Evolutionary conservation across 2,113 vertebrate genomes (phyloP).

Genomic region (Nothocercus nigrocapillus): DNA sequence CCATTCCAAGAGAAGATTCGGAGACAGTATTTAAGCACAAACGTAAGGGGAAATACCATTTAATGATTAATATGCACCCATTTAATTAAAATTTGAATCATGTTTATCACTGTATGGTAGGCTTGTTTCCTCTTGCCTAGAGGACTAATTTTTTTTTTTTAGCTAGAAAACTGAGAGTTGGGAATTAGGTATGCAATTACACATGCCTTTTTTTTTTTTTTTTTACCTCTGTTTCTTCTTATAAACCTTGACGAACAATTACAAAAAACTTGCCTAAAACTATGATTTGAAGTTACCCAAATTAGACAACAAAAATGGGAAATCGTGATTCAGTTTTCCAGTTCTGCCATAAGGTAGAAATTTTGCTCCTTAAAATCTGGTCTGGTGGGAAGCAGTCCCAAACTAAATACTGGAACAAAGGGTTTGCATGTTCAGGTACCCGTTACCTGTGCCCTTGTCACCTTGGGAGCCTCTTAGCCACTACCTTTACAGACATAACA

Average conservation of each 20-base stretch:
- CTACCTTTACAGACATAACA: background rate
- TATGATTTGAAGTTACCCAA: background rate
- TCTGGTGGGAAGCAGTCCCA: background rate
- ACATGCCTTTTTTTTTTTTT: background rate
- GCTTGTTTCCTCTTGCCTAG: background rate
- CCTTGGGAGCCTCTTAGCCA: background rate
- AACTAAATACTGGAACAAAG: background rate
- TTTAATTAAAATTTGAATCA: background rate
- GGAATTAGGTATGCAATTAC: background rate
- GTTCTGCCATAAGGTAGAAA: background rate
- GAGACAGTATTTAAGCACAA: conserved; percentile 96
- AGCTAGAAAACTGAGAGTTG: background rate
- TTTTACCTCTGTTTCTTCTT: background rate
- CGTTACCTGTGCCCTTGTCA: background rate
- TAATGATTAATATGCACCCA: too few species aligned
- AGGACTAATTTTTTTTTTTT: background rate
- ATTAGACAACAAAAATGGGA: background rate
- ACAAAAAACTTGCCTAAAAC: background rate
- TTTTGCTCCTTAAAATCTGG: background rate
- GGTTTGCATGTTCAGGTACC: background rate
- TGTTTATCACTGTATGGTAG: background rate
- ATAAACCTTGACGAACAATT: background rate
- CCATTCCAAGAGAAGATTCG: conserved; percentile 98
- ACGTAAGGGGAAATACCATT: conserved; percentile 82
- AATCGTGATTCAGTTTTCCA: background rate